Base-by-base conservation (phyloP, 2,113 vertebrate genomes). In the Psittacara wagleri region DNA sequence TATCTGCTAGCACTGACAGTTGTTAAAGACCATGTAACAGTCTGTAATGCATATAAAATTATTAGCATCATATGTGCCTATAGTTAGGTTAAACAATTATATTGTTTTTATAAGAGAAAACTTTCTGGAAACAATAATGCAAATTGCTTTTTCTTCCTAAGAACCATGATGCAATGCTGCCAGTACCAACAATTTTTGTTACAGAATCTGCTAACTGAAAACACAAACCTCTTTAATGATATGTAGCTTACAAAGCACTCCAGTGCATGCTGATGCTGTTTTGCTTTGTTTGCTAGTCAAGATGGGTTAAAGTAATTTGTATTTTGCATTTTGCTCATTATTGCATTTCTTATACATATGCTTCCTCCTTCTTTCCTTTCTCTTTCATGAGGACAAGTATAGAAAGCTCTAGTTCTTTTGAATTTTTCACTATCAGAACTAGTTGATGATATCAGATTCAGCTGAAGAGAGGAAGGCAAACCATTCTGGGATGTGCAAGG, bases 111-210 rank as follows among this genome's bases (percentile, higher is more conserved):
- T 76, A 85, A 79, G 64, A 73, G 88, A 96, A 96, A 94, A 95
- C 74, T 79, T 93, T 94, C 88, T 96, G 91, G 83, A 95, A 97
- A 95, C 94, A 97, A 96, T 94, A 96, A 94, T 28, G 62, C 61
- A 92, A 93, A 94, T 84, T 86, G 81, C 44, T 93, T 96, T 94
- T 94, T 80, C 83, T 95, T 86, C 39, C 83, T 87, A 79, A 82
- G 88, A 94, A 95, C 92, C 95, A 96, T 96, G 95, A 92, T 94
- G 81, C 61, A 57, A 49, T 35, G 49, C 81, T 96, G 91, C 92
- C 94, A 96, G 91, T 66, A 94, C 90, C 92, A 95, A 93, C 88
- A 96, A 79, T 97, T 94, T 93, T 92, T 95, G 87, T 95, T 96
- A 93, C 88, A 94, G 94, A 94, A 84, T 87, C 96, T 87, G 91